A percentile compares a stretch with the other conserved stretches of the same genome.
phyloP scores from a whole-genome alignment of 1,140 invertebrate species.

The Cylas formicarius region DNA sequence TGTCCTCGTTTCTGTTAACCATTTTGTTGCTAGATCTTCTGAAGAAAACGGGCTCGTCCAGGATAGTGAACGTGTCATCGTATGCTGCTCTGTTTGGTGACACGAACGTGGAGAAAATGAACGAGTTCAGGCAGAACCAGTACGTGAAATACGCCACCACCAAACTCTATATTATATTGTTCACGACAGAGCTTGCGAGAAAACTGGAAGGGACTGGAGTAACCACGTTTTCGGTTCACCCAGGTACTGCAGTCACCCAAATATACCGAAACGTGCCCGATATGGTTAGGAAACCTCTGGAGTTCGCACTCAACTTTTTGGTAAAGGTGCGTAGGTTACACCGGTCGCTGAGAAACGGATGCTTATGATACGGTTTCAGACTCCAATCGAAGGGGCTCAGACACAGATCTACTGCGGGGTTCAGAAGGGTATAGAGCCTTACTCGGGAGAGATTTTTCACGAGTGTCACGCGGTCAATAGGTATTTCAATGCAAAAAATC shows the following conservation, averaged over 20 bases:
- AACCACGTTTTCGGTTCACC: slow-evolving; percentile 46
- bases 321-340: too few relatives aligned
- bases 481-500: slow-evolving; percentile 9
- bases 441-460: slow-evolving; percentile 16
- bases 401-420: slow-evolving; percentile 70
- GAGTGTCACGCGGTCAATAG: slow-evolving; percentile 19
- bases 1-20: slow-evolving; percentile 60
- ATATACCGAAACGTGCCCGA: slow-evolving; percentile 27
- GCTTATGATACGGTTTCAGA: slow-evolving; percentile 56
- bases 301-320: too few relatives aligned
- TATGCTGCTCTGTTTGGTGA: slow-evolving; percentile 17
- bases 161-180: slow-evolving; percentile 32
- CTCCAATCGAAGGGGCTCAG: slow-evolving; percentile 68
- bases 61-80: slow-evolving; percentile 30
- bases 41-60: slow-evolving; percentile 29
- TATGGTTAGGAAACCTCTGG: background rate
- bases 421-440: slow-evolving; percentile 57
- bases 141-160: slow-evolving; percentile 25
- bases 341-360: too few relatives aligned
- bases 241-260: slow-evolving; percentile 46
- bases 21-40: slow-evolving; percentile 49
- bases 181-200: slow-evolving; percentile 27
- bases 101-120: slow-evolving; percentile 22
- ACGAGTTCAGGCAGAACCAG: slow-evolving; percentile 16
- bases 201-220: slow-evolving; percentile 35